Conservation (phyloP, 1,140 invertebrate genomes). For the Drosophila ogumai region DNA sequence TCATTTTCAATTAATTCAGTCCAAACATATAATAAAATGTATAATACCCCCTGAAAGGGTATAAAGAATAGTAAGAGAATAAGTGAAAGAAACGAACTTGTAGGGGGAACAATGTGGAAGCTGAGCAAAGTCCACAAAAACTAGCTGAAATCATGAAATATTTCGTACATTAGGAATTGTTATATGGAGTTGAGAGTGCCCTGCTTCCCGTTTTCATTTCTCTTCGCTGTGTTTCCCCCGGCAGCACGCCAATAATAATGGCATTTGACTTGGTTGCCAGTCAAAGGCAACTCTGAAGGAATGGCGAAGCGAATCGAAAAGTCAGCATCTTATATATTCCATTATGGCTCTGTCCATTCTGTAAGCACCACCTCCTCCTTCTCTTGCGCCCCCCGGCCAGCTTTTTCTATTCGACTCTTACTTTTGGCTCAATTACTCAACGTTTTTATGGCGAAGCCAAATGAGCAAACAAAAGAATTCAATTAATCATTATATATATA, state of each 20-base stretch:
- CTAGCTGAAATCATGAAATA: constrained; percentile 75
- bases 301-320: constrained; percentile 11
- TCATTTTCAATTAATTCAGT: not conserved
- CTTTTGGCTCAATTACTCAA: constrained; percentile 70
- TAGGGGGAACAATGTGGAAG: constrained; percentile 4
- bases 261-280: constrained; percentile 66
- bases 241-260: constrained; percentile 73
- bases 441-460: constrained; percentile 56
- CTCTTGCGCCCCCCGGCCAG: constrained; percentile 8
- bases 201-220: constrained; percentile 6
- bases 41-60: not conserved
- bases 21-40: not conserved
- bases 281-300: constrained; percentile 11
- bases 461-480: constrained; percentile 31
- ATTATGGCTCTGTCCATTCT: constrained; percentile 38
- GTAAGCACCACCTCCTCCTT: not conserved
- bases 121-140: constrained; percentile 33
- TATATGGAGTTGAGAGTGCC: constrained; percentile 19
- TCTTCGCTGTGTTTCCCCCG: constrained; percentile 3
- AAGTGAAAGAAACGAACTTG: constrained; percentile 8
- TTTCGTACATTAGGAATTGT: constrained; percentile 77
- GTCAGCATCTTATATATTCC: constrained; percentile 60
- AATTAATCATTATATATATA: constrained; percentile 34
- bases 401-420: constrained; percentile 15
- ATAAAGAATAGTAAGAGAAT: not conserved